Evolutionary conservation across 2,797 vertebrate genomes (phyloP), one percentile per base, ranked within the genome.

Genomic region (Rachycentron canadum): DNA sequence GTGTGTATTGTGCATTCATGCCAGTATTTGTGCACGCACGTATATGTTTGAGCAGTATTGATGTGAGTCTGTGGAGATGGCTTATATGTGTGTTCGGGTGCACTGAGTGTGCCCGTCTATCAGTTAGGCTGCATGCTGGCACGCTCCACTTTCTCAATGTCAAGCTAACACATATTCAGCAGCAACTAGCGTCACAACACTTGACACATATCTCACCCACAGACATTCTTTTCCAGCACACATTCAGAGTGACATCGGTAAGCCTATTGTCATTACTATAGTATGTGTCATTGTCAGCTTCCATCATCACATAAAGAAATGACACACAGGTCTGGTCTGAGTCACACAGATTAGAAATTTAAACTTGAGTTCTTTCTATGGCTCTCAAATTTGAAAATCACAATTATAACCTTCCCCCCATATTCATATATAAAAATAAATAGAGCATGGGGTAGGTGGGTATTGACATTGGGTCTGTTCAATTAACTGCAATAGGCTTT

Each of bases 191-290:
- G 84, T 89, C 87, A 87, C 73, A 82, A 76, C 70, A 83, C 79
- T 86, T 86, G 88, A 91, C 90, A 90, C 83, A 87, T 84, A 76
- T 84, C 81, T 79, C 85, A 86, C 84, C 78, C 73, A 82, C 78
- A 77, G 78, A 81, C 81, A 81, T 86, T 80, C 68, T 77, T 82
- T 86, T 58, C 63, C 78, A 19, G 83, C 59, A 47, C 79, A 78
- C 71, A 82, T 67, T 76, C 71, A 79, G 55, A 80, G 75, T 76
- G 83, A 75, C 81, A 84, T 74, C 40, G 7, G 67, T 74, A 53
- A 75, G 74, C 70, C 79, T 73, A 69, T 62, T 67, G 75, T 73
- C 71, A 63, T 74, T 64, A 84, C 83, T 74, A 83, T 62, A 78
- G 74, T 76, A 76, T 61, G 40, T 84, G 79, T 83, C 88, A 87